A percentile compares a stretch with the other conserved stretches of the same genome.
Conservation (phyloP, 2,888 invertebrate genomes). For the Pemphredon lugubris region DNA sequence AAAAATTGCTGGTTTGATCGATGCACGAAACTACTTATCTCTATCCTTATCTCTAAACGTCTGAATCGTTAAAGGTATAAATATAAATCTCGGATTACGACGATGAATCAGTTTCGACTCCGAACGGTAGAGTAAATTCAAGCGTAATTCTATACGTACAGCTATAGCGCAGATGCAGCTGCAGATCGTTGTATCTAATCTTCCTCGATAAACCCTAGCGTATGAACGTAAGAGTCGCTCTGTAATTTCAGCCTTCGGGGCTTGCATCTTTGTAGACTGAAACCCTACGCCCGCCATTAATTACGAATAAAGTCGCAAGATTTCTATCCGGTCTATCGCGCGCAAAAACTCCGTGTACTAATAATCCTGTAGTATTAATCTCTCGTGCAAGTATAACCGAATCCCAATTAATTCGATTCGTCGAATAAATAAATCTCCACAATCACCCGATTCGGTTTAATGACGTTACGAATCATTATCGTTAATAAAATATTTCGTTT, state of each 20-base stretch:
- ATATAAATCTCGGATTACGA: too few relatives aligned
- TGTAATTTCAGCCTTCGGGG: slow-evolving; percentile 68
- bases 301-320: slow-evolving; percentile 57
- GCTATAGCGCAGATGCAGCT: slow-evolving; percentile 23
- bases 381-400: background rate
- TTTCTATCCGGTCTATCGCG: slow-evolving; percentile 17
- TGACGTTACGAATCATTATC: slow-evolving; percentile 8
- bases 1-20: too few relatives aligned
- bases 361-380: background rate
- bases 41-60: too few relatives aligned
- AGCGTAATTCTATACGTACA: slow-evolving; percentile 46
- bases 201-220: slow-evolving; percentile 61
- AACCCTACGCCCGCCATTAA: slow-evolving; percentile 67
- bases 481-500: slow-evolving; percentile 11
- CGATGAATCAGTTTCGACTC: too few relatives aligned
- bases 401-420: slow-evolving; percentile 1
- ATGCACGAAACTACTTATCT: too few relatives aligned
- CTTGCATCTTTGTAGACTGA: slow-evolving; percentile 58
- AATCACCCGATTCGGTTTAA: slow-evolving; percentile 1
- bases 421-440: background rate
- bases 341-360: background rate
- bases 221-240: slow-evolving; percentile 59
- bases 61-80: too few relatives aligned
- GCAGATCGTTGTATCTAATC: slow-evolving; percentile 60
- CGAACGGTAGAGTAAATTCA: slow-evolving; percentile 33